Base-by-base conservation (phyloP, 92 coral and sea anemone species). In the Isaurus tuberculatus region DNA sequence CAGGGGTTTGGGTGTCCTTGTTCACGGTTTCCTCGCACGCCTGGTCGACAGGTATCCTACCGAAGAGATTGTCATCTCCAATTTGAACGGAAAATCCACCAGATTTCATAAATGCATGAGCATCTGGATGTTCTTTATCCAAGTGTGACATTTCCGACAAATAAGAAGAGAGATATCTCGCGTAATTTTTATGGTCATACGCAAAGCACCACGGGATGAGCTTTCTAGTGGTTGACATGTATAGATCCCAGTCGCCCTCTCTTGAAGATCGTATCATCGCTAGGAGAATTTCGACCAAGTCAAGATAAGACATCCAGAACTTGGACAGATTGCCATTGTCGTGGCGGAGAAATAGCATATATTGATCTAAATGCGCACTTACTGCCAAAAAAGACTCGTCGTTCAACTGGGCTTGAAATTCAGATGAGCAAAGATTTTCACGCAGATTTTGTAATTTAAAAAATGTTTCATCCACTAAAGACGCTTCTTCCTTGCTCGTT, bases 181-280 rank as follows among this genome's bases (percentile, higher is more conserved):
- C 89, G 78, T 91, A 91, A 60, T 91, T 87, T 36, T 84, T 14
- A 30, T 84, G 84, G 48, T 91, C 87, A 75, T 91, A 87, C 16
- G 94, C 91, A 75, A 91, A 88, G 68, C 94, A 91, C 88, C 91
- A 91, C 1, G 94, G 89, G 66, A 87, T 51, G 48, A 74, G 25
- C 17, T 43, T 79, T 34, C 85, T 80, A 13, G 73, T 71, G 25
- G 70, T 65, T 2, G 70, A 64, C 32, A 87, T 33, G 72, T 87
- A 78, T 14, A 90, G 87, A 27, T 79, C 64, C 91, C 84, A 87
- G 77, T 90, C 51, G 14, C 91, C 94, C 57, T 84, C 91, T 44
- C 94, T 67, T 61, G 87, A 71, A 2, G 84, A 84, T 44, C 89
- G 55, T 25, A 90, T 4, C 75, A 90, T 61, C 1, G 70, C 85